Base-by-base conservation (phyloP, 1,140 invertebrate species). In the Drosophila nasuta region DNA sequence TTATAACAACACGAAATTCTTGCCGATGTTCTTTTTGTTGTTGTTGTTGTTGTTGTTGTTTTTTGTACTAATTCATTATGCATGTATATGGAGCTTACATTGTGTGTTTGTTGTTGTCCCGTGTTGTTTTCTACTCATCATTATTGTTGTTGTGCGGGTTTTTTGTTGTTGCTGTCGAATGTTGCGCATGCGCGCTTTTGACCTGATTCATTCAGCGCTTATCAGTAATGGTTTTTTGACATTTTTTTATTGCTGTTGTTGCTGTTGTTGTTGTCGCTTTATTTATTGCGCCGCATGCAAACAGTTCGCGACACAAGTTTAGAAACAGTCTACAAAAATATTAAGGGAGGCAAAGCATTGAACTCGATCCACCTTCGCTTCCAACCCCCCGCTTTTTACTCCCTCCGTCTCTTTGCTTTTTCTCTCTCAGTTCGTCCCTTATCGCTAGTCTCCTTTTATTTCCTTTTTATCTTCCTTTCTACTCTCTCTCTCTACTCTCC, bases 131-230 rank as follows among this genome's bases (percentile, higher is more conserved):
- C 30, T 48, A 57, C 43, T 51, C 25, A 56, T 59, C 30, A 33
- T 33, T 7, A 33, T 33, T 64, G 48, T 65, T 77, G 81, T 83
- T 79, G 81, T 81, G 81, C 81, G 5, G 6, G 5, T 5, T 60
- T 49, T 11, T 38, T 75, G 10, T 59, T 49, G 45, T 59, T 74
- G 58, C 68, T 68, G 54, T 65, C 49, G 25, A 66, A 56, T 77
- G 81, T 83, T 79, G 81, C 81, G 81, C 81, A 83, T 83, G 77
- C 81, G 81, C 81, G 81, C 73, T 80, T 82, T 79, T 82, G 81
- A 82, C 81, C 81, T 82, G 81, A 82, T 82, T 82, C 80, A 82
- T 58, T 64, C 67, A 56, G 15, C 49, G 73, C 80, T 82, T 82
- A 82, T 82, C 81, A 82, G 81, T 49, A 70, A 71, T 69, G 20